Evolutionary conservation across 35 echinoderm and acorn worm genomes (phyloP).

Genomic region (Apostichopus californicus): DNA sequence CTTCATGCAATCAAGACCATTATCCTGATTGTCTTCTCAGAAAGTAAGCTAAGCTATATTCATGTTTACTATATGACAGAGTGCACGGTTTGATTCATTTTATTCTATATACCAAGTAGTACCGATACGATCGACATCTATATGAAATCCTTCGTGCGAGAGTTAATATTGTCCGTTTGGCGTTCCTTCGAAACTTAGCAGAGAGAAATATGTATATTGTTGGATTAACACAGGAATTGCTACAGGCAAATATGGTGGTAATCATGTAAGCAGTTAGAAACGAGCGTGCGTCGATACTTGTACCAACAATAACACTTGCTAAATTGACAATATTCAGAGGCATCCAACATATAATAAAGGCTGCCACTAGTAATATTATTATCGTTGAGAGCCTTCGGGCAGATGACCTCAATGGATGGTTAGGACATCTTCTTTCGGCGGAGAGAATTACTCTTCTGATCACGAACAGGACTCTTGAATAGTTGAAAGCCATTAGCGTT

Average conservation of each 20-base stretch:
- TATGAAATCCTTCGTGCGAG: background rate
- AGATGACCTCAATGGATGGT: background rate
- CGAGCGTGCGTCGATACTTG: background rate
- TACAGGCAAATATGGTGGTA: constrained; percentile 22
- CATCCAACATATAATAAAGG: constrained; percentile 28
- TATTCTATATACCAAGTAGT: background rate
- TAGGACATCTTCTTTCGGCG: background rate
- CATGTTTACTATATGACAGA: too few species aligned
- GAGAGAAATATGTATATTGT: constrained; percentile 23
- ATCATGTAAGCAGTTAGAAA: constrained; percentile 21
- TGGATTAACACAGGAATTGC: constrained; percentile 25
- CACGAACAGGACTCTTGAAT: background rate
- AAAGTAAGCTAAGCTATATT: too few species aligned
- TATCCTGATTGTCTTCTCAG: too few species aligned
- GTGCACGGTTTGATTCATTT: background rate
- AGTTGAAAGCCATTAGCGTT: constrained; percentile 2
- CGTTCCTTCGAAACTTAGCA: constrained; percentile 6
- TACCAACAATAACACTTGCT: background rate
- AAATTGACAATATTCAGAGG: background rate
- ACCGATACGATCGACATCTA: background rate
- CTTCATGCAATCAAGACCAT: too few species aligned
- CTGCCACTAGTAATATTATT: background rate
- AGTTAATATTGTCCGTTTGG: background rate
- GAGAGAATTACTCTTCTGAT: constrained; percentile 17
- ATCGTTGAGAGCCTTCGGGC: constrained; percentile 8